phyloP scores from a whole-genome alignment of 35 echinoderm and acorn worm genomes.

The Hemicentrotus pulcherrimus region DNA sequence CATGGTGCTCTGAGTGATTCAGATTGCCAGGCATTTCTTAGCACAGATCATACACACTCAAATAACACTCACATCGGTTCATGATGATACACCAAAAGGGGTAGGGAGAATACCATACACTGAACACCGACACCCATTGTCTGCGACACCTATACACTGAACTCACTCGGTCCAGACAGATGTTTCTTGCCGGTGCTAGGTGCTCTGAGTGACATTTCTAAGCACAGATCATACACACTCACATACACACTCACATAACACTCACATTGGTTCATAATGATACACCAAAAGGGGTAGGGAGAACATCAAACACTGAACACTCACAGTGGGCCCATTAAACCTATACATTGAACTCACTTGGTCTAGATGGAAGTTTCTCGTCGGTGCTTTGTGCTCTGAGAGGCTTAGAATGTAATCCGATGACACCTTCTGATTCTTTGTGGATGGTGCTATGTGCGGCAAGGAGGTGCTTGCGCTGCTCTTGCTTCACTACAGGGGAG shows the following conservation, averaged over 20 bases:
- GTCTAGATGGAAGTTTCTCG: slow-evolving; percentile 48
- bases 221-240: no score
- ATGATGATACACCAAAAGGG: not conserved
- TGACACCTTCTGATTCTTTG: slow-evolving; percentile 79
- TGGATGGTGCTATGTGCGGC: slow-evolving; percentile 91
- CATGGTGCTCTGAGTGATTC: not conserved
- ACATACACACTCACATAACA: no score
- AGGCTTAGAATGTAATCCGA: slow-evolving; percentile 57
- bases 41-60: no score
- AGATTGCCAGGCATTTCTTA: slow-evolving; percentile 26
- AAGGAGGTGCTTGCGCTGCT: slow-evolving; percentile 81
- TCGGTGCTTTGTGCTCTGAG: not conserved
- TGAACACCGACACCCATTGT: not conserved
- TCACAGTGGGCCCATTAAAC: not conserved
- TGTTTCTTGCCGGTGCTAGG: not conserved
- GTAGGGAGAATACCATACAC: not conserved
- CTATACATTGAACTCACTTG: slow-evolving; percentile 21
- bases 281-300: not conserved
- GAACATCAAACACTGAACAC: not conserved
- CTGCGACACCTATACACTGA: not conserved
- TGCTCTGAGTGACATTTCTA: not conserved
- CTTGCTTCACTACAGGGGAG: slow-evolving; percentile 63
- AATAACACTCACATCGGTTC: not conserved
- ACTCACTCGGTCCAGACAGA: slow-evolving; percentile 59
- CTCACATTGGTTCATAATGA: not conserved